Conservation (phyloP, 2,113 vertebrate species). For the Salvelinus alpinus region DNA sequence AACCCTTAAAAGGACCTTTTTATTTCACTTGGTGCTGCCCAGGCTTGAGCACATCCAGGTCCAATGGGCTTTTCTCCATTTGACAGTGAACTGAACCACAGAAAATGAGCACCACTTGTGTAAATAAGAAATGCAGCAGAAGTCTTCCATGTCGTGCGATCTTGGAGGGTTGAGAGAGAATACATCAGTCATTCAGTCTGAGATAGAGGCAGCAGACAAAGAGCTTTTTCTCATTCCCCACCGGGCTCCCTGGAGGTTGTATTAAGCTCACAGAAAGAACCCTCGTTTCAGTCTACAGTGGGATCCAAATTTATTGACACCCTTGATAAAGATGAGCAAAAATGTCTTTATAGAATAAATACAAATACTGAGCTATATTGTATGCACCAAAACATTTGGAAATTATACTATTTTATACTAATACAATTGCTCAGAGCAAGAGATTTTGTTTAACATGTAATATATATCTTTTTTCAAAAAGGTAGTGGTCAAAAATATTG, state of each 20-base stretch:
- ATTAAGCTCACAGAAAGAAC: neutral
- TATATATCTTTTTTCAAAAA: too few species aligned
- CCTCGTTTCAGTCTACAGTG: neutral
- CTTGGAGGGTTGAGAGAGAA: neutral
- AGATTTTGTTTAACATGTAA: too few species aligned
- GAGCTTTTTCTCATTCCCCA: constrained; percentile 28
- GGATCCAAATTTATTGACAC: too few species aligned
- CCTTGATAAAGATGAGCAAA: too few species aligned
- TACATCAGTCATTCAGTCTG: constrained; percentile 34
- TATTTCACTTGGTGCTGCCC: neutral
- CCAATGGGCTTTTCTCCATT: neutral
- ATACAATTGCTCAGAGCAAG: too few species aligned
- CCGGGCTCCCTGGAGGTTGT: neutral
- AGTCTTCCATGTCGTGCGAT: neutral
- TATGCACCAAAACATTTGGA: too few species aligned
- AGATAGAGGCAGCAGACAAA: constrained; percentile 55
- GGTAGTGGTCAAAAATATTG: too few species aligned
- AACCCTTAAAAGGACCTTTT: constrained; percentile 48
- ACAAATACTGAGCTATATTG: too few species aligned
- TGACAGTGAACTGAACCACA: constrained; percentile 1
- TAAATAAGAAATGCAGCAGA: neutral
- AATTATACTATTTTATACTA: too few species aligned
- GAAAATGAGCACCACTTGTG: constrained; percentile 10
- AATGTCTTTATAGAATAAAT: too few species aligned
- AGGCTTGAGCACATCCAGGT: neutral